Evolutionary conservation across 2,797 vertebrate species (phyloP).

Genomic region (Acrossocheilus wenchowensis): DNA sequence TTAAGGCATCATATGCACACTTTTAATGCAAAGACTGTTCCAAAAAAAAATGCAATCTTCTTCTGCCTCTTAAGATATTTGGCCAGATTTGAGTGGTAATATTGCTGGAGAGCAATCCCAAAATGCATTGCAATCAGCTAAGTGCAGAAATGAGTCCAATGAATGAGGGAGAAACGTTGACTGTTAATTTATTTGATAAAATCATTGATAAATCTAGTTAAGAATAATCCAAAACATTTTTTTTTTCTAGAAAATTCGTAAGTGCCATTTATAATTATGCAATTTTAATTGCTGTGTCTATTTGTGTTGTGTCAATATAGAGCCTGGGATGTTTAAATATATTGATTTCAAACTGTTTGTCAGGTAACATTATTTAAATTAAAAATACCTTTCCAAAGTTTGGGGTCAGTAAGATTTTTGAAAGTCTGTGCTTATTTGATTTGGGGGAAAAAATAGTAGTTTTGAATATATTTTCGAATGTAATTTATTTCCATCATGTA

Average conservation of each 20-base stretch:
- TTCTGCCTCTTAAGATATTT: slow-evolving; percentile 19
- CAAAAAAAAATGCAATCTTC: neutral
- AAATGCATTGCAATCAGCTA: slow-evolving; percentile 15
- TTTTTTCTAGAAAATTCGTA: too few relatives aligned
- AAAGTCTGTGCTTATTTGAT: neutral
- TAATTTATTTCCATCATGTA: neutral
- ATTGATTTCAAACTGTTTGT: neutral
- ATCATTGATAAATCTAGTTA: neutral
- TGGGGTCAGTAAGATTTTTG: neutral
- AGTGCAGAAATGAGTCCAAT: neutral
- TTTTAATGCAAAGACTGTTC: slow-evolving; percentile 14
- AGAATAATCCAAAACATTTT: neutral
- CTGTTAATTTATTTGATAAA: neutral
- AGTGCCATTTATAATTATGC: neutral
- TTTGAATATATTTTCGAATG: neutral
- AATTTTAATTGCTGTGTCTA: neutral
- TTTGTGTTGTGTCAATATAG: neutral
- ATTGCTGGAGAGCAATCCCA: neutral
- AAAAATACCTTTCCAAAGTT: neutral
- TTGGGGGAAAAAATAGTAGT: neutral
- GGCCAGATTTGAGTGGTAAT: neutral
- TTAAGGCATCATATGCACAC: neutral
- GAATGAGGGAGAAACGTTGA: neutral
- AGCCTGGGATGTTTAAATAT: neutral
- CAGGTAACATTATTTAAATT: neutral